Percentiles rank a stretch among this genome's conserved stretches.
Evolutionary conservation across 2,797 vertebrate species (phyloP).

Genomic region (Rhynchotus rufescens): DNA sequence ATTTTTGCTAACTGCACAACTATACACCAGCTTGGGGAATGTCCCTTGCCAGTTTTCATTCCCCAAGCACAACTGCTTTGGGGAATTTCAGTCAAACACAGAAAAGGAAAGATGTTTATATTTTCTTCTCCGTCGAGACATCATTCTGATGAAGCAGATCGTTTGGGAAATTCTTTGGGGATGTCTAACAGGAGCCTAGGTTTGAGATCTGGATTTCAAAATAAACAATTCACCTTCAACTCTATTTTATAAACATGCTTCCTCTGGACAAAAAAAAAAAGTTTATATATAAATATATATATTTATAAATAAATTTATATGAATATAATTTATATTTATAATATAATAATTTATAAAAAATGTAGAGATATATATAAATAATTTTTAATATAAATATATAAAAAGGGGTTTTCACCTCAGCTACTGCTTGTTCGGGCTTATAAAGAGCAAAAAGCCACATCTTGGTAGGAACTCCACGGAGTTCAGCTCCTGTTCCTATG

Average conservation of each 20-base stretch:
- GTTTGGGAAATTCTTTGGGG: fast-evolving
- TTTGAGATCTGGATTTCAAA: background rate
- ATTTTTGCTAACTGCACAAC: background rate
- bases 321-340: too few relatives aligned
- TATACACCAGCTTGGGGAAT: background rate
- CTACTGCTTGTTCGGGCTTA: background rate
- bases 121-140: background rate
- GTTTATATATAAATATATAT: too few relatives aligned
- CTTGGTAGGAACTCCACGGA: background rate
- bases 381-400: too few relatives aligned
- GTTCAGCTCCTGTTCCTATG: background rate
- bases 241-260: background rate
- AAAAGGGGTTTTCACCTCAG: background rate
- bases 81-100: background rate
- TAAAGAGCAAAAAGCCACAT: conserved; percentile 21
- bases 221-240: conserved; percentile 29
- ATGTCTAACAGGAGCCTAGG: background rate
- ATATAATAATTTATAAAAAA: too few relatives aligned
- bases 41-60: background rate
- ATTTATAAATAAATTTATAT: too few relatives aligned
- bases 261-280: background rate
- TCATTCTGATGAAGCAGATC: background rate
- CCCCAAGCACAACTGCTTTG: background rate
- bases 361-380: too few relatives aligned
- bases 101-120: conserved; percentile 1